A percentile compares a stretch with the other conserved stretches of the same genome.
phyloP scores from a whole-genome alignment of 2,113 vertebrate genomes.

The Alectura lathami region DNA sequence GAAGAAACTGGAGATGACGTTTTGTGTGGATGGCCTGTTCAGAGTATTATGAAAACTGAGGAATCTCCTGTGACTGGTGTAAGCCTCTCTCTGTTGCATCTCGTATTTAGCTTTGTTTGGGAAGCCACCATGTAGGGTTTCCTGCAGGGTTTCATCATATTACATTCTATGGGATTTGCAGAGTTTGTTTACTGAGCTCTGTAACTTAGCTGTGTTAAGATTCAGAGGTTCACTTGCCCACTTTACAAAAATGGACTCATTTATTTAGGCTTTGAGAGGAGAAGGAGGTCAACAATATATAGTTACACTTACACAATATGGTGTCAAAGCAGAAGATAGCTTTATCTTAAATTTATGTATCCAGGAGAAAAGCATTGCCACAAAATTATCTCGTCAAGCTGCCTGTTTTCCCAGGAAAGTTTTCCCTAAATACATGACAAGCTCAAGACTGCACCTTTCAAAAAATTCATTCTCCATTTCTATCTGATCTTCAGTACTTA shows the following conservation, averaged over 20 bases:
- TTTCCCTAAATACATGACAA: conserved; percentile 71
- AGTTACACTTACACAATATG: conserved; percentile 11
- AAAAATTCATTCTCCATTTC: conserved; percentile 67
- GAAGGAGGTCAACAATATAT: conserved; percentile 43
- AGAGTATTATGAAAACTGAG: background rate
- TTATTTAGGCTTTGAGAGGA: background rate
- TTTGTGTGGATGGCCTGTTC: background rate
- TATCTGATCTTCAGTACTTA: conserved; percentile 71
- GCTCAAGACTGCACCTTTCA: conserved; percentile 73
- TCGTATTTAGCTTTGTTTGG: background rate
- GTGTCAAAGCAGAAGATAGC: conserved; percentile 31
- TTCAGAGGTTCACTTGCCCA: background rate
- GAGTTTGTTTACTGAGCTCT: background rate
- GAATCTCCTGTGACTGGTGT: background rate
- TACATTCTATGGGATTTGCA: background rate
- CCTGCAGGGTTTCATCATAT: background rate
- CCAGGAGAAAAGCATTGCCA: conserved; percentile 57
- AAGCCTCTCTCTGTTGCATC: background rate
- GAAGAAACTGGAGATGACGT: background rate
- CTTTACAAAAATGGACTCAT: background rate
- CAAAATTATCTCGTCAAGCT: conserved; percentile 66
- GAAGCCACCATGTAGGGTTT: background rate
- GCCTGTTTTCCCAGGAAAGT: conserved; percentile 68
- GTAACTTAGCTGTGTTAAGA: background rate
- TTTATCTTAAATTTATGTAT: conserved; percentile 62